Evolutionary conservation across 2,113 vertebrate species (phyloP).

Genomic region (Speoplatyrhinus poulsoni): DNA sequence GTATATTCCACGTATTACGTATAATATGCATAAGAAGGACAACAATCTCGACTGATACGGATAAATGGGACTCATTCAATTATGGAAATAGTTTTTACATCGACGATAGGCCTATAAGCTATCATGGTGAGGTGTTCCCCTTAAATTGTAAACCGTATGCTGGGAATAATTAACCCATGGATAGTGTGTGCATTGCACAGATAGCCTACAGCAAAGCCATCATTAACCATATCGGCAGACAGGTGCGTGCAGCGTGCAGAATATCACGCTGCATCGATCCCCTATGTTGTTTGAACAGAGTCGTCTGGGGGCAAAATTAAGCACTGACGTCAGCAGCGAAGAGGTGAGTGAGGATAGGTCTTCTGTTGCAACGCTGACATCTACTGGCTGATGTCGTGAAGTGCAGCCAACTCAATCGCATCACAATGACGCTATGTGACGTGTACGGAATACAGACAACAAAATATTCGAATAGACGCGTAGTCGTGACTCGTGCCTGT

Average conservation of each 20-base stretch:
- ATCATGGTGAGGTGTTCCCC: too few species aligned
- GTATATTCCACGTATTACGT: too few species aligned
- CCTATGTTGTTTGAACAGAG: background rate
- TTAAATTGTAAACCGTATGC: too few species aligned
- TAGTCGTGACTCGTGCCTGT: background rate
- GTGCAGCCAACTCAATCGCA: slow-evolving; percentile 19
- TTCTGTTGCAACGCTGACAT: slow-evolving; percentile 60
- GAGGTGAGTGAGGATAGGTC: background rate
- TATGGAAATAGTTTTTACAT: too few species aligned
- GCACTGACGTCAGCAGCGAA: background rate
- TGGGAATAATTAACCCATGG: too few species aligned
- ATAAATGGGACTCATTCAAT: too few species aligned
- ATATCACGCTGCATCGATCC: background rate
- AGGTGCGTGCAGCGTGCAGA: background rate
- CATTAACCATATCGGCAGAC: background rate
- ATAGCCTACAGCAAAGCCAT: too few species aligned
- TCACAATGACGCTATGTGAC: too few species aligned
- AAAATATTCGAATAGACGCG: background rate
- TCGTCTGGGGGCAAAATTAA: background rate
- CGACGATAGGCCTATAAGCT: too few species aligned
- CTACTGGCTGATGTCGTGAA: slow-evolving; percentile 56
- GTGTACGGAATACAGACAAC: background rate
- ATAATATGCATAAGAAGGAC: too few species aligned
- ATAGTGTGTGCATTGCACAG: too few species aligned
- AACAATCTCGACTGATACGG: too few species aligned